These are phyloP conservation scores for Aleiodes sp. DNA, from an alignment of 1,140 invertebrate genomes.

Conservation along the genomic window DNA sequence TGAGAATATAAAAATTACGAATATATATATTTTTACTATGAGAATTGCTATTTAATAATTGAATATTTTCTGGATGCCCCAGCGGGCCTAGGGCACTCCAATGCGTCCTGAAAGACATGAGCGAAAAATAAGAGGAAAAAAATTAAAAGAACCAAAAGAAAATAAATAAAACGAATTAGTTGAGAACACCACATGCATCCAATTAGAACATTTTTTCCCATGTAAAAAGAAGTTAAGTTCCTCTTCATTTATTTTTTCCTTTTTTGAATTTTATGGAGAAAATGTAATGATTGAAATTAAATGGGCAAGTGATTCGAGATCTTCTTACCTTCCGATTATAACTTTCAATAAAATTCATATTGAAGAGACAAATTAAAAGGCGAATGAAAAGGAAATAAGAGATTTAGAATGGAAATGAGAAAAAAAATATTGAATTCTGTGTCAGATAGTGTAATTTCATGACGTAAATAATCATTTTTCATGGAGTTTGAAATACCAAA, in stretches of 20 bases:
- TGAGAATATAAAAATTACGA: not conserved
- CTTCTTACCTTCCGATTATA: slow-evolving; percentile 9
- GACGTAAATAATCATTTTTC: not conserved
- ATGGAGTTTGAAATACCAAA: slow-evolving; percentile 4
- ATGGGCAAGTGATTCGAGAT: slow-evolving; percentile 8
- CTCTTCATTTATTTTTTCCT: not conserved
- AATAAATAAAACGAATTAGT: no score
- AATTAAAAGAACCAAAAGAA: not conserved
- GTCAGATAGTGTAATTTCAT: not conserved
- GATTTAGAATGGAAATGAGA: no score
- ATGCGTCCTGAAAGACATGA: slow-evolving; percentile 36
- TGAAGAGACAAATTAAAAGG: not conserved
- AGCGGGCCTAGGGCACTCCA: slow-evolving; percentile 41
- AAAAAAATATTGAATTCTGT: not conserved
- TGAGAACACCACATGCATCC: no score
- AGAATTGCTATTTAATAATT: slow-evolving; percentile 34
- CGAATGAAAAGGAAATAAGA: not conserved
- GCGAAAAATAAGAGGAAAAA: not conserved
- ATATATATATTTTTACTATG: slow-evolving; percentile 28
- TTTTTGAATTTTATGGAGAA: not conserved
- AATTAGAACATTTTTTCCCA: no score
- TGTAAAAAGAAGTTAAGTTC: not conserved
- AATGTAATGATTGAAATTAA: not conserved
- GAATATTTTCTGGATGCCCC: slow-evolving; percentile 25
- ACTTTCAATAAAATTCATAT: not conserved